Base-by-base conservation (phyloP, 2,888 invertebrate species). In the Macrosiphum euphorbiae region DNA sequence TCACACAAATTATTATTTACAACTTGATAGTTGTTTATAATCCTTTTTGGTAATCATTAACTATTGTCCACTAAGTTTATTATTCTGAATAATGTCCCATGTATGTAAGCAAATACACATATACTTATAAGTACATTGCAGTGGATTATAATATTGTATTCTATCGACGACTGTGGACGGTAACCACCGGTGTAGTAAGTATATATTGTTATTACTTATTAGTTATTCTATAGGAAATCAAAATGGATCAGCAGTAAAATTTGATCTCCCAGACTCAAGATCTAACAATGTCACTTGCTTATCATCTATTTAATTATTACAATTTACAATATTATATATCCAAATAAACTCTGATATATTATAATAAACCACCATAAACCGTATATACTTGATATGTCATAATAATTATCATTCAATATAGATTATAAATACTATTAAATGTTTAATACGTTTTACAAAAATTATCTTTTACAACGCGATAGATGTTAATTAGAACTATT, bases 171-270 rank as follows among this genome's bases (percentile, higher is more conserved):
- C 41, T 24, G 55, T 24, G 20, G 44, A 58, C 44, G 16, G 52
- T 20, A 52, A 88, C 26, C 55, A 44, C 20, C 8, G 13, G 44
- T 89, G 20, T 58, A 89, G 16, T 55, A 24, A 41, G 28, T 44
- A 16, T 86, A 44, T 44, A 44, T 44, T 44, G 5, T 44, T 44
- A 85, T 44, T 50, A 13, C n/a, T n/a, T n/a, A n/a, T n/a, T n/a
- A n/a, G n/a, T n/a, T n/a, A n/a, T n/a, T n/a, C n/a, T 50, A 4
- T 52, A 52, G 3, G 44, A 4, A 20, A 41, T 89, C 44, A 89
- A 89, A 89, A 58, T 89, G 28, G 58, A 16, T 58, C 8, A 28
- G 89, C 58, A 44, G 44, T 89, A 58, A 58, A 89, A 89, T 58
- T 28, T 89, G 58, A 89, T 58, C 58, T 44, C 26, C 20, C 20